Base-by-base conservation (phyloP, 1,140 invertebrate species). In the Drosophila pseudoananassae region DNA sequence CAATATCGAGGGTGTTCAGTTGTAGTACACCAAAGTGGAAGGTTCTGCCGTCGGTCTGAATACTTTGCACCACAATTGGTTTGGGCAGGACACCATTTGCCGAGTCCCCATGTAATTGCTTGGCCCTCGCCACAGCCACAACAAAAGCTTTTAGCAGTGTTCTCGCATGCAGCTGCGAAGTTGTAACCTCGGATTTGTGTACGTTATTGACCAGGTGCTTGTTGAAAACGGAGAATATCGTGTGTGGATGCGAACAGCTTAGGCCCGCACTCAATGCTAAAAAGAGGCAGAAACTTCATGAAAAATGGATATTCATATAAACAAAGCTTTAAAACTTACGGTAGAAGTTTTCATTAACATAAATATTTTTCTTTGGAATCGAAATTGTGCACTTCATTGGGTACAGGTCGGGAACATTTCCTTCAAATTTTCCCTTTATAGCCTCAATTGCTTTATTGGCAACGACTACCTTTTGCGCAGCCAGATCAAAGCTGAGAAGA, bases 1-100 rank as follows among this genome's bases (percentile, higher is more conserved):
- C 92, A 4, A 96, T 73, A 91, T 96, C 93, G 15, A 97, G 92
- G 2, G 96, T 97, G 84, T 98, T 98, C n/a, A 98, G 92, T 92
- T 98, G 97, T 69, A 96, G 94, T 36, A 97, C 94, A 8, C 95
- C 95, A 91, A 98, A 98, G 84, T 97, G 94, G 82, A 96, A 97
- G 6, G 92, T 90, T 59, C 94, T 92, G 12, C 96, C 94, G 88
- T 97, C 95, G 1, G 95, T 95, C 50, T 97, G 95, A 65, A 98
- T 93, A 84, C 95, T 95, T 84, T 98, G 97, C 8, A 98, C 89
- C 27, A 94, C 94, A 47, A 98, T 92, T n/a, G 97, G 97, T 82
- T 95, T 94, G 12, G 96, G 95, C 96, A 92, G 66, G 12, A 53
- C 40, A 1, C 68, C 64, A 6, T 40, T 38, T 0, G 50, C 40